phyloP scores from a whole-genome alignment of 35 echinoderm and acorn worm species.

The Apostichopus parvimensis region DNA sequence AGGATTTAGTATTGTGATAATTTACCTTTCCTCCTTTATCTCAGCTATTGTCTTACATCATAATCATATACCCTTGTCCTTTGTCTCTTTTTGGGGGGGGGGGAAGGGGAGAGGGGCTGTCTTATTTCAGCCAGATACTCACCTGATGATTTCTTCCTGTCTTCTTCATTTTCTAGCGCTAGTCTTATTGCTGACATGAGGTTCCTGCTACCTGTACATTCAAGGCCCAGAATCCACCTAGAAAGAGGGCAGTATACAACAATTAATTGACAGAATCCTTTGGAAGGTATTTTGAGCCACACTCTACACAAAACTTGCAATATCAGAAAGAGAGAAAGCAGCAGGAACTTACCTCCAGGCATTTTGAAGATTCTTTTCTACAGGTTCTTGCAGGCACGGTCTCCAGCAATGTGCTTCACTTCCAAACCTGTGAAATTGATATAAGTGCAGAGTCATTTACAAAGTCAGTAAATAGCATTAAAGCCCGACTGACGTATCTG shows the following conservation, averaged over 20 bases:
- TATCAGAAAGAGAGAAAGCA: too few relatives aligned
- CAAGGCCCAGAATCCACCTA: slow-evolving; percentile 95
- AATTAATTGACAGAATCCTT: background rate
- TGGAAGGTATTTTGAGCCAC: too few relatives aligned
- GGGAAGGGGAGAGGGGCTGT: too few relatives aligned
- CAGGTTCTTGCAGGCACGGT: slow-evolving; percentile 89
- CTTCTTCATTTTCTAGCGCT: slow-evolving; percentile 97
- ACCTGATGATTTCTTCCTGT: slow-evolving; percentile 81
- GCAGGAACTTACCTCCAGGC: slow-evolving; percentile 84
- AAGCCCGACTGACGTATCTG: too few relatives aligned
- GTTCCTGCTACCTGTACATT: slow-evolving; percentile 94
- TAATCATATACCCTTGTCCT: too few relatives aligned
- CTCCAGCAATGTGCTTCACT: slow-evolving; percentile 79
- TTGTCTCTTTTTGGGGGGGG: too few relatives aligned
- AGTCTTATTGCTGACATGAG: slow-evolving; percentile 87
- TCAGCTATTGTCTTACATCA: too few relatives aligned
- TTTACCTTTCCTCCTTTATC: too few relatives aligned
- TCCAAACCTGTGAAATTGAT: slow-evolving; percentile 61
- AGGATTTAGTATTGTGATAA: too few relatives aligned
- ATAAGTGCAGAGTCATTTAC: background rate
- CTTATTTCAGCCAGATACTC: background rate
- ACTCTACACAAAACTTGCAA: background rate
- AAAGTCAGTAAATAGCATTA: too few relatives aligned
- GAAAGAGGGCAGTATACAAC: background rate
- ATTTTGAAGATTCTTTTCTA: slow-evolving; percentile 84